Base-by-base conservation (phyloP, 1,140 invertebrate genomes). In the Drosophila ohnishii region DNA sequence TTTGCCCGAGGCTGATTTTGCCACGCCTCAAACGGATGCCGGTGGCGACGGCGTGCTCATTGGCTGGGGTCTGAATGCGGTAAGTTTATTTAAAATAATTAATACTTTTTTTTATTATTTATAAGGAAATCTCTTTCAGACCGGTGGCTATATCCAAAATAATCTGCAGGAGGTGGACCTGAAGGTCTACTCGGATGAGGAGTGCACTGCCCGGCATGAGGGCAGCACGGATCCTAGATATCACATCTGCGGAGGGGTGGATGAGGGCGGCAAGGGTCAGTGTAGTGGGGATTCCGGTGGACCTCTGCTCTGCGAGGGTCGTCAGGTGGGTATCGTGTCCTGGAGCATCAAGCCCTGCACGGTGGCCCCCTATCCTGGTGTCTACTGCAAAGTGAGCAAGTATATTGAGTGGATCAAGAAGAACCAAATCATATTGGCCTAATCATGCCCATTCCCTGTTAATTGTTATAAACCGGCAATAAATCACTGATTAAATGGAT, bases 231-330 rank as follows among this genome's bases (percentile, higher is more conserved):
- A 90, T 32, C 63, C 79, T 9, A 34, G n/a, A 1, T 80, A 90
- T 11, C 91, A 93, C 47, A 86, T 93, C 58, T 93, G 92, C 53
- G 90, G 90, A 1, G 92, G 92, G 7, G 80, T 92, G 14, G 79
- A 85, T 60, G 92, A 90, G 50, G 92, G 92, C 4, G 91, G 92
- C 19, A 92, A 92, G 75, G 92, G 92, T n/a, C 92, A 92, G 65
- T 93, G 92, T 77, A 92, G 85, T 42, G 92, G 92, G 2, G 92
- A 92, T 57, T 92, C 92, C 1, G 92, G 92, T 11, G 92, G 92
- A 10, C 92, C 92, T 0, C 72, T 93, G 0, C n/a, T 92, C 14
- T 75, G 74, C 9, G 55, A 88, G 11, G 87, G 82, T 1, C 28
- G 30, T 4, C 91, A 92, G 61, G 83, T 90, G 30, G 92, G 92